phyloP scores from a whole-genome alignment of 1,140 invertebrate species.

The Dendrolimus kikuchii region DNA sequence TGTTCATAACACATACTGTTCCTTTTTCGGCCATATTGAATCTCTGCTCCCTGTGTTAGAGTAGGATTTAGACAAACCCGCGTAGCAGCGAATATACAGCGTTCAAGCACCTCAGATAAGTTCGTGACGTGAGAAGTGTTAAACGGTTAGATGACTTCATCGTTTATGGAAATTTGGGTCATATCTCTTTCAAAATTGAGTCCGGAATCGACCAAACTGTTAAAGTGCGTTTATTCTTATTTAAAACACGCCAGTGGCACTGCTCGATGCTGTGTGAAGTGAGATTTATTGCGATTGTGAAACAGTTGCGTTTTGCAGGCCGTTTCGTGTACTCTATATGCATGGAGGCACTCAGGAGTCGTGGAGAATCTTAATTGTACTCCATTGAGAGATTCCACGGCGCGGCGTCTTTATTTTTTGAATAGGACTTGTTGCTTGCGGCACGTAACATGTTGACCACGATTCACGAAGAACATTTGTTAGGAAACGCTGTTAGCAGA shows the following conservation, averaged over 20 bases:
- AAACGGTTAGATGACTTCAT: conserved; percentile 25
- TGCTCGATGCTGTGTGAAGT: conserved; percentile 42
- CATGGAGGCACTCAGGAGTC: conserved; percentile 36
- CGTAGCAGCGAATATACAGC: conserved; percentile 29
- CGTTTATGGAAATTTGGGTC: conserved; percentile 30
- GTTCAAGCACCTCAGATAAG: conserved; percentile 32
- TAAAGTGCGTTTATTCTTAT: conserved; percentile 36
- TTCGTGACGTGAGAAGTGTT: conserved; percentile 48
- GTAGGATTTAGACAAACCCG: conserved; percentile 27
- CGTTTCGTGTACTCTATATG: conserved; percentile 30
- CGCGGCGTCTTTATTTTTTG: conserved; percentile 52
- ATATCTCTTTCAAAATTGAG: conserved; percentile 27
- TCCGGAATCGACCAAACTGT: conserved; percentile 27
- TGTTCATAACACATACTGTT: conserved; percentile 18
- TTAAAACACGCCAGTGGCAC: conserved; percentile 29
- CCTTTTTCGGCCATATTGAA: conserved; percentile 15
- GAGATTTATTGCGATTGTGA: conserved; percentile 46
- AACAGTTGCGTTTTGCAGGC: conserved; percentile 43
- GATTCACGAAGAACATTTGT: conserved; percentile 27
- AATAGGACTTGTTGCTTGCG: conserved; percentile 45
- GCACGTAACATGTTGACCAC: conserved; percentile 23
- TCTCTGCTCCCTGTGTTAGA: conserved; percentile 21
- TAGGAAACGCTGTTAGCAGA: conserved; percentile 11
- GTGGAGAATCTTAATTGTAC: conserved; percentile 61
- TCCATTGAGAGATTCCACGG: conserved; percentile 51